Percentiles rank a stretch among this genome's conserved stretches.
These are phyloP conservation scores for Dendronephthya gigantea DNA, from an alignment of 64 coral and sea anemone genomes.

Conservation along the genomic window DNA sequence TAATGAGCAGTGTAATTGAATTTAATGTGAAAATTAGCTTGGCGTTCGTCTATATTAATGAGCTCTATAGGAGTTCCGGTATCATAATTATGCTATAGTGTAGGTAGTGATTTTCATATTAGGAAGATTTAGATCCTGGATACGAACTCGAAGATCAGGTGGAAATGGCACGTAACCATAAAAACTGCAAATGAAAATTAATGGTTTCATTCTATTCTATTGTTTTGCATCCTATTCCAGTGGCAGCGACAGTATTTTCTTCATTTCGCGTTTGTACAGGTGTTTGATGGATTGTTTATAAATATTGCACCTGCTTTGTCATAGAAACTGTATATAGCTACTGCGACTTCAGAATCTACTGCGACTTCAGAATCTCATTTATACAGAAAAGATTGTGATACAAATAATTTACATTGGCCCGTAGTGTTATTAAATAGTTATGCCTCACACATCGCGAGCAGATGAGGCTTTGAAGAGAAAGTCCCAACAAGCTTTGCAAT, in stretches of 20 bases:
- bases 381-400: not conserved
- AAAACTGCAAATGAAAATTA: too few relatives aligned
- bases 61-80: too few relatives aligned
- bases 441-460: not conserved
- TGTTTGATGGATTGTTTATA: not conserved
- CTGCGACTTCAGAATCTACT: not conserved
- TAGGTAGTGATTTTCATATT: too few relatives aligned
- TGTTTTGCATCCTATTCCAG: not conserved
- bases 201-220: too few relatives aligned
- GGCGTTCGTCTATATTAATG: too few relatives aligned
- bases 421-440: not conserved
- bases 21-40: too few relatives aligned
- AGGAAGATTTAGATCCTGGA: too few relatives aligned
- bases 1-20: too few relatives aligned
- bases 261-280: not conserved
- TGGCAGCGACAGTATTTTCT: not conserved
- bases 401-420: not conserved
- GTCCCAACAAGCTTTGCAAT: not conserved
- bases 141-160: too few relatives aligned
- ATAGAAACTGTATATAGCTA: not conserved
- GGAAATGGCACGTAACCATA: too few relatives aligned
- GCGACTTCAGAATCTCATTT: not conserved
- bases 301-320: not conserved
- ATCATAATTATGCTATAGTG: too few relatives aligned
- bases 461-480: not conserved